phyloP scores from a whole-genome alignment of 2,888 invertebrate species.

The Thalpophila matura region DNA sequence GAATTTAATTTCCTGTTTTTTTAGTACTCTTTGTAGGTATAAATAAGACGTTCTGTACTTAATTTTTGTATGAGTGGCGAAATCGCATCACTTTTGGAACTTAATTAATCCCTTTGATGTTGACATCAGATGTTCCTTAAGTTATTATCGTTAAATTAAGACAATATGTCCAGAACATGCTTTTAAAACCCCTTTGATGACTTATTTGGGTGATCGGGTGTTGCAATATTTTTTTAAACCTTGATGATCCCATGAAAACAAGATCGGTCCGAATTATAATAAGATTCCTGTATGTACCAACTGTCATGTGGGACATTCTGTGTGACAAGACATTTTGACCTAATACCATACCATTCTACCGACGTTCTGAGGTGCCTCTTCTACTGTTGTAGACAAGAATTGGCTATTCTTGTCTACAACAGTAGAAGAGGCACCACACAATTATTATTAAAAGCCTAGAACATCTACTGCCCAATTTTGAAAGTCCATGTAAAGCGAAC shows the following conservation, averaged over 20 bases:
- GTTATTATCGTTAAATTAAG: constrained; percentile 45
- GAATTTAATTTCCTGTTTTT: not conserved
- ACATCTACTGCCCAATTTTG: too few species aligned
- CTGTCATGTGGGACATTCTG: too few species aligned
- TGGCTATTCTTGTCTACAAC: too few species aligned
- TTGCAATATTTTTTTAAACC: not conserved
- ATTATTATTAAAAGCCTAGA: too few species aligned
- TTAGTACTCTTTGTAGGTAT: not conserved
- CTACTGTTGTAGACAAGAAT: not conserved
- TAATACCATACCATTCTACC: too few species aligned
- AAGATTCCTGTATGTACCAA: too few species aligned
- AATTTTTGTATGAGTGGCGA: constrained; percentile 8
- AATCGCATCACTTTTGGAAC: constrained; percentile 25
- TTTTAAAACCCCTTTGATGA: not conserved
- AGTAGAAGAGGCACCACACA: too few species aligned
- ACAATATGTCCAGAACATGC: constrained; percentile 15
- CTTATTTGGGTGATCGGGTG: constrained; percentile 2
- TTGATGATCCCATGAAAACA: not conserved
- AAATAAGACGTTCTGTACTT: not conserved
- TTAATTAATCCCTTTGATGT: constrained; percentile 44
- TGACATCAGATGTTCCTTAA: constrained; percentile 24
- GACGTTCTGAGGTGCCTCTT: too few species aligned
- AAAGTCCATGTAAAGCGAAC: too few species aligned
- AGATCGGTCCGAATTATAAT: too few species aligned
- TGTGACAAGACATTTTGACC: too few species aligned